These are phyloP conservation scores for Melinaea marsaeus DNA, from an alignment of 2,888 invertebrate species.

Conservation along the genomic window DNA sequence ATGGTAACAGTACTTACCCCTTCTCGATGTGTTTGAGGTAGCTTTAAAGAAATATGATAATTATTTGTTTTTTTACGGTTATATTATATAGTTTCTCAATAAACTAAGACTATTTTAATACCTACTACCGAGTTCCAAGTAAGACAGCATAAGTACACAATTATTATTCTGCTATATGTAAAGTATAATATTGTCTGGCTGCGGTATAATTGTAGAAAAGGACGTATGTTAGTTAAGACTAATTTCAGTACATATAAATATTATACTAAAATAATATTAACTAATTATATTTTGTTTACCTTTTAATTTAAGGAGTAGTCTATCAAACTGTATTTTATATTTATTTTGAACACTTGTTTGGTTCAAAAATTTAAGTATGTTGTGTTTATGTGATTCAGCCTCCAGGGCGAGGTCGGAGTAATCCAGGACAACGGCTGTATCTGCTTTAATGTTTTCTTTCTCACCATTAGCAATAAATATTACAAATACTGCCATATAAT, in stretches of 20 bases:
- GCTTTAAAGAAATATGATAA: conserved; percentile 28
- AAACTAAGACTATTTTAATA: not conserved
- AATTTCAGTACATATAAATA: too few species aligned
- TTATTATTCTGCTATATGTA: too few species aligned
- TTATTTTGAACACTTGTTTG: conserved; percentile 46
- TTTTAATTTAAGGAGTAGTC: conserved; percentile 48
- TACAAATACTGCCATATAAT: too few species aligned
- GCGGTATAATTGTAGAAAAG: too few species aligned
- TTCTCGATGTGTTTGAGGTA: conserved; percentile 24
- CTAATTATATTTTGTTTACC: conserved; percentile 38
- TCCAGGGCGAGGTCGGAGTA: conserved; percentile 55
- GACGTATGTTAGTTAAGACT: too few species aligned
- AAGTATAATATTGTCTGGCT: too few species aligned
- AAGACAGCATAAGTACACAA: too few species aligned
- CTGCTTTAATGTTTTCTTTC: not conserved
- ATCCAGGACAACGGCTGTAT: conserved; percentile 46
- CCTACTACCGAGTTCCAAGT: too few species aligned
- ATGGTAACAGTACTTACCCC: conserved; percentile 28
- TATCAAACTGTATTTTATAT: conserved; percentile 54
- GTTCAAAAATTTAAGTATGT: conserved; percentile 58
- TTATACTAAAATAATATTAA: not conserved
- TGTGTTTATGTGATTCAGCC: conserved; percentile 55
- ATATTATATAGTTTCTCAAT: not conserved
- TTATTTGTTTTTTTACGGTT: not conserved
- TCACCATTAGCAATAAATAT: conserved; percentile 8